Conservation (phyloP, 1,140 invertebrate genomes). For the Zophobas atratus region DNA sequence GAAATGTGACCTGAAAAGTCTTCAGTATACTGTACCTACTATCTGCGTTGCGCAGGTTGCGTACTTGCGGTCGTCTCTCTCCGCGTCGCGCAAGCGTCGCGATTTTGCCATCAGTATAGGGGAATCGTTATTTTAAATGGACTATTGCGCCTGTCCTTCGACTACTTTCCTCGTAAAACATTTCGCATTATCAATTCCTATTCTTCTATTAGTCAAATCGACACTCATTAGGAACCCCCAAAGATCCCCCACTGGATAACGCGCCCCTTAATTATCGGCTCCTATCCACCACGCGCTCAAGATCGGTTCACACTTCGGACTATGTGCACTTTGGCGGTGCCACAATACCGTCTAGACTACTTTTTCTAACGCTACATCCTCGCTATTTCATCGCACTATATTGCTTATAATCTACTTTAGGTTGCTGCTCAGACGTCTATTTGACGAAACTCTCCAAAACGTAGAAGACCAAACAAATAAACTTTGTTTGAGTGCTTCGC, state of each 20-base stretch:
- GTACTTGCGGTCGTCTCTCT: slow-evolving; percentile 32
- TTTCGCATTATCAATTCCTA: slow-evolving; percentile 21
- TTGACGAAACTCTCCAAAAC: background rate
- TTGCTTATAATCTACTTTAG: background rate
- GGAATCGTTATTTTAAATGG: slow-evolving; percentile 47
- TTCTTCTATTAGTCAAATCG: background rate
- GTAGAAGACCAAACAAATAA: slow-evolving; percentile 24
- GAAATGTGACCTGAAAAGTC: slow-evolving; percentile 54
- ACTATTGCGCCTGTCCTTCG: slow-evolving; percentile 40
- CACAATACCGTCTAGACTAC: slow-evolving; percentile 10
- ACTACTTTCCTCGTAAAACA: slow-evolving; percentile 33
- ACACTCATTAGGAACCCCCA: background rate
- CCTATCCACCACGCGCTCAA: background rate
- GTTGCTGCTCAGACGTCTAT: background rate
- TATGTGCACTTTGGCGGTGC: background rate
- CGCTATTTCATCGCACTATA: background rate
- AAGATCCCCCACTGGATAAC: slow-evolving; percentile 4
- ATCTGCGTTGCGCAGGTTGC: slow-evolving; percentile 46
- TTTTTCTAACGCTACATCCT: background rate
- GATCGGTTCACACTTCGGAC: background rate
- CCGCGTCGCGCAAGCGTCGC: slow-evolving; percentile 41
- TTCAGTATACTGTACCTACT: slow-evolving; percentile 52
- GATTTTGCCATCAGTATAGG: slow-evolving; percentile 27
- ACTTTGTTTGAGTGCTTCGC: slow-evolving; percentile 19
- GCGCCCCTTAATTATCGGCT: slow-evolving; percentile 5